Base-by-base conservation (phyloP, 2,888 invertebrate species). In the Lamellibrachia columna region DNA sequence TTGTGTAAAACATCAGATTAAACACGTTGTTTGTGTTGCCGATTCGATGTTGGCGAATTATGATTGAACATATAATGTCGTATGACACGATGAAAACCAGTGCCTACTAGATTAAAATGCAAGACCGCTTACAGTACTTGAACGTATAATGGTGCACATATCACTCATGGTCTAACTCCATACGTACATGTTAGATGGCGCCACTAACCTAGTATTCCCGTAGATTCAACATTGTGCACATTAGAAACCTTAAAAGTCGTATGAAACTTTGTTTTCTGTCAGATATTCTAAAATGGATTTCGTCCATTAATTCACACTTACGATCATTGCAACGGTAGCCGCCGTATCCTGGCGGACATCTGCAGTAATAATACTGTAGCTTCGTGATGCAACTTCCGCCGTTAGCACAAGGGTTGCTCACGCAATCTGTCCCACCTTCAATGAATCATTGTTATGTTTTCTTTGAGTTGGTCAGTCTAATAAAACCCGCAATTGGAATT, bases 341-440 rank as follows among this genome's bases (percentile, higher is more conserved):
- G n/a, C 53, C 91, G n/a, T 53, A 91, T n/a, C 91, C 91, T 11
- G 91, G 55, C 11, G 15, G 53, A 91, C 91, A 91, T 91, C 28
- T 55, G 53, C 91, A 91, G 22, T 55, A 55, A 53, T 91, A 55
- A 7, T 91, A 91, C 4, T 22, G 40, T 58, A 55, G 11, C 55
- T 91, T 58, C 55, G 40, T 53, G 53, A 53, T 11, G 91, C 91
- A 91, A 52, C 53, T 91, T 53, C 91, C 91, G 55, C 55, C 55
- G n/a, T 91, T 91, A 40, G 15, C 55, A 52, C 91, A 91, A 22
- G 53, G 40, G 91, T 91, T 91, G 75, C 75, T 75, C 15, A 22
- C 22, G 75, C 75, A 75, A n/a, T 75, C 11, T 22, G 15, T 15
- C 22, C 22, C 75, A 75, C 22, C 75, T 75, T 22, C 11, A 22